Percentiles rank a stretch among this genome's conserved stretches.
These are phyloP conservation scores for Spisula subtruncata DNA, from an alignment of 2,888 invertebrate species.

Conservation along the genomic window DNA sequence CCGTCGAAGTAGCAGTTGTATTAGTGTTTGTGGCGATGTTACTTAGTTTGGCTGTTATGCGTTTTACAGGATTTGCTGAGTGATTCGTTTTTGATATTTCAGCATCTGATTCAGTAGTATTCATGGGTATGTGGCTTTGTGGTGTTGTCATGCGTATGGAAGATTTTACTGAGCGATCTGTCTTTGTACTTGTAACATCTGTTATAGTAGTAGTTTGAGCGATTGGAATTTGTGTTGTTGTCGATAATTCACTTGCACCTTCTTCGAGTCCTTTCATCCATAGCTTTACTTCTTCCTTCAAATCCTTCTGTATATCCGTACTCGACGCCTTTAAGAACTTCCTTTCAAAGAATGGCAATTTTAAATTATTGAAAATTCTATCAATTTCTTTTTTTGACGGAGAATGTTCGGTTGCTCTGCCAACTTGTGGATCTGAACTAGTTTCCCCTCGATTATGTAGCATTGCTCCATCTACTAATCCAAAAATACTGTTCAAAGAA, in stretches of 20 bases:
- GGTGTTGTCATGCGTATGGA: background rate
- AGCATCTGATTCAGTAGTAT: too few relatives aligned
- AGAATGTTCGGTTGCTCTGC: background rate
- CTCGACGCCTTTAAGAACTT: slow-evolving; percentile 6
- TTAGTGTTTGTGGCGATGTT: background rate
- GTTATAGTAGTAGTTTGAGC: background rate
- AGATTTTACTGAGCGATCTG: background rate
- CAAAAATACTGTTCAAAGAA: background rate
- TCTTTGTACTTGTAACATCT: background rate
- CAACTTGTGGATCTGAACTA: background rate
- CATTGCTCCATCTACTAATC: background rate
- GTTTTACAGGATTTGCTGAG: too few relatives aligned
- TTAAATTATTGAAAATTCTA: background rate
- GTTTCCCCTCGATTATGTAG: background rate
- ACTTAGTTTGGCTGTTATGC: background rate
- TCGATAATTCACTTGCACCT: background rate
- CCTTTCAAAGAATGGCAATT: slow-evolving; percentile 9
- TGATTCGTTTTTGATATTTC: too few relatives aligned
- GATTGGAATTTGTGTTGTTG: background rate
- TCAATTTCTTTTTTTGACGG: background rate
- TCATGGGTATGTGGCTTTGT: too few relatives aligned
- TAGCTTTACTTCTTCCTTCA: background rate
- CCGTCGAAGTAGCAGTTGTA: background rate
- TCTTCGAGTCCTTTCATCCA: background rate
- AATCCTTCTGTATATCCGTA: slow-evolving; percentile 1